Conservation (phyloP, 2,888 invertebrate species). For the Diloba caeruleocephala region DNA sequence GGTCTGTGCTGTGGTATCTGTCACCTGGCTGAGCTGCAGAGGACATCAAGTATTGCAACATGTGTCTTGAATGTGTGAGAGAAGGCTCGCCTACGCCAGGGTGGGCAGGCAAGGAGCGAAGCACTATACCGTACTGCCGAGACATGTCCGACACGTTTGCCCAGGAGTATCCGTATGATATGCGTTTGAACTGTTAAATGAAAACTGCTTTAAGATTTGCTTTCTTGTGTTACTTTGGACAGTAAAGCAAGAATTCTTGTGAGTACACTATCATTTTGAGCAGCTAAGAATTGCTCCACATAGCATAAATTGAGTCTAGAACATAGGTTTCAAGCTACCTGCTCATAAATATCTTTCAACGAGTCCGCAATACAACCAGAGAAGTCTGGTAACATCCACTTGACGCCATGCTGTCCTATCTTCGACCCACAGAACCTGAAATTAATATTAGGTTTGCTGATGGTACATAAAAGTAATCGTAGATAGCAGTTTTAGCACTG, state of each 20-base stretch:
- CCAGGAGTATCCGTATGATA: constrained; percentile 91
- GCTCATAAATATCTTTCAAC: constrained; percentile 90
- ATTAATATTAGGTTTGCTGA: no score
- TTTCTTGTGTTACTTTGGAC: no score
- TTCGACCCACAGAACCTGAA: constrained; percentile 84
- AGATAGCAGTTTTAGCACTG: no score
- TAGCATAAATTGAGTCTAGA: no score
- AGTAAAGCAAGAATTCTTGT: no score
- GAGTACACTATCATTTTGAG: no score
- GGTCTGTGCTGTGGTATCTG: constrained; percentile 89
- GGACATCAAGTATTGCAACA: constrained; percentile 86
- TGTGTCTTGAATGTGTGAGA: constrained; percentile 87
- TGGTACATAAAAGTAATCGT: no score
- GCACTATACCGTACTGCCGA: constrained; percentile 86
- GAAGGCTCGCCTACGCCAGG: constrained; percentile 92
- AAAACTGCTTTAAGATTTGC: no score
- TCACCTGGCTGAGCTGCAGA: constrained; percentile 74
- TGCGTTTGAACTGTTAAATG: constrained; percentile 71
- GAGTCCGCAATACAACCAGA: constrained; percentile 92
- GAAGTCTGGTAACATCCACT: constrained; percentile 94
- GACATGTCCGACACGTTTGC: constrained; percentile 88
- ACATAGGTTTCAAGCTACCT: constrained; percentile 83
- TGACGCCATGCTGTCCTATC: constrained; percentile 89
- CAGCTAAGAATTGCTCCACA: no score
- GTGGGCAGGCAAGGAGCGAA: constrained; percentile 84